Percentiles rank a stretch among this genome's conserved stretches.
Evolutionary conservation across 2,888 invertebrate species (phyloP).

Genomic region (Amitus sp.): DNA sequence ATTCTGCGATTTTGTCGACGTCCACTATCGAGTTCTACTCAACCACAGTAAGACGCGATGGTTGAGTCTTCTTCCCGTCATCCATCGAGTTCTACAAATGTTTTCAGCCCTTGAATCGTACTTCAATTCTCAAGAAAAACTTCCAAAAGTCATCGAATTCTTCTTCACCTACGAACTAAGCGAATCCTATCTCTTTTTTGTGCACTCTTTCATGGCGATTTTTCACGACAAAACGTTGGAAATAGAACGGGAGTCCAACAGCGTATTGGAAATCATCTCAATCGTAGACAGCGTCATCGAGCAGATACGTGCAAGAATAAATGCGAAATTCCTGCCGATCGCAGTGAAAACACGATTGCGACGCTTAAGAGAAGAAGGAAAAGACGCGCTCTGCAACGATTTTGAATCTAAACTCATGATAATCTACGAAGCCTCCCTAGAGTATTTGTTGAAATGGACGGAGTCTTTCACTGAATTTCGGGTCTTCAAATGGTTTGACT

Average conservation of each 20-base stretch:
- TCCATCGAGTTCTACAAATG: slow-evolving; percentile 38
- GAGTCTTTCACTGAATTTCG: slow-evolving; percentile 7
- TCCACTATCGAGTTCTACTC: slow-evolving; percentile 28
- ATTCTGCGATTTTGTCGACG: slow-evolving; percentile 41
- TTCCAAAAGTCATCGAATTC: slow-evolving; percentile 41
- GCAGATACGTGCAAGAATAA: slow-evolving; percentile 15
- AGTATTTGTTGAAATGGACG: slow-evolving; percentile 18
- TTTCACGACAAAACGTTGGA: slow-evolving; percentile 33
- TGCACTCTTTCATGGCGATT: slow-evolving; percentile 37
- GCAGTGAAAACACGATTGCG: slow-evolving; percentile 5
- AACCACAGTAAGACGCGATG: slow-evolving; percentile 38
- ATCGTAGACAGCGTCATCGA: slow-evolving; percentile 5
- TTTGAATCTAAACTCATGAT: slow-evolving; percentile 33
- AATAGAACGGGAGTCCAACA: slow-evolving; percentile 37
- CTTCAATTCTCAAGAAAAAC: slow-evolving; percentile 57
- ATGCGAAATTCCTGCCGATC: slow-evolving; percentile 9
- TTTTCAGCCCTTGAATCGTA: slow-evolving; percentile 38
- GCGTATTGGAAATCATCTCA: slow-evolving; percentile 16
- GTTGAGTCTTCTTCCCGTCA: slow-evolving; percentile 37
- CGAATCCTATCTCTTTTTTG: slow-evolving; percentile 34
- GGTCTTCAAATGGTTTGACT: slow-evolving; percentile 16
- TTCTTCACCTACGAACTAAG: slow-evolving; percentile 38
- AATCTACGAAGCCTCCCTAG: slow-evolving; percentile 12
- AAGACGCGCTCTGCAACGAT: neutral
- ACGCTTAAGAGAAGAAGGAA: neutral